A percentile compares a stretch with the other conserved stretches of the same genome.
Evolutionary conservation across 1,140 invertebrate species (phyloP).

Genomic region (Eurosta solidaginis): DNA sequence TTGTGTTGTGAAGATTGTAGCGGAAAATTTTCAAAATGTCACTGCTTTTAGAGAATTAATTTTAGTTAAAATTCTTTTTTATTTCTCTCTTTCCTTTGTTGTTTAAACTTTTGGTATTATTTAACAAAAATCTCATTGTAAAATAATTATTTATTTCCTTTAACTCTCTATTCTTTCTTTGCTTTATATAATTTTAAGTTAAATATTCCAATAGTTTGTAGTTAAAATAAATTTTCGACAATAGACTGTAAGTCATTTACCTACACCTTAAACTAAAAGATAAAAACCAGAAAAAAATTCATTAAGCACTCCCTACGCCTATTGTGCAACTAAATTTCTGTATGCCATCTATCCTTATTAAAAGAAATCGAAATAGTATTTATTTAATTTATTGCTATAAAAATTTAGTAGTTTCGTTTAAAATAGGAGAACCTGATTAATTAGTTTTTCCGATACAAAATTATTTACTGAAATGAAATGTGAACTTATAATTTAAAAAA

Average conservation of each 20-base stretch:
- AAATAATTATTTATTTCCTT: background rate
- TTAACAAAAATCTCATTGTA: too few relatives aligned
- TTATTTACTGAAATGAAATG: too few relatives aligned
- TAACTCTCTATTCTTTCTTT: background rate
- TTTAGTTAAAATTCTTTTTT: background rate
- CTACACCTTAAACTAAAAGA: background rate
- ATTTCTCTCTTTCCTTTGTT: background rate
- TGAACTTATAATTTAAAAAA: too few relatives aligned
- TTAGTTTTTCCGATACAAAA: too few relatives aligned
- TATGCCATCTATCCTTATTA: background rate
- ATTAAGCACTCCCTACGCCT: background rate
- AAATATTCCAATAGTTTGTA: slow-evolving; percentile 9
- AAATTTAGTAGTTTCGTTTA: background rate
- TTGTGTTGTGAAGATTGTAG: too few relatives aligned
- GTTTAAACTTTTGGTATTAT: background rate
- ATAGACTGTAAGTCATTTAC: background rate
- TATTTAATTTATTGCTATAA: background rate
- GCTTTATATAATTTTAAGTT: background rate
- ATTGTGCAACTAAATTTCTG: background rate
- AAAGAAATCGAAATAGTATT: slow-evolving; percentile 1
- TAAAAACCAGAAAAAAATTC: background rate
- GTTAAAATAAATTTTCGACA: background rate
- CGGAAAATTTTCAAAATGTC: too few relatives aligned
- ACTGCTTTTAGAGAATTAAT: too few relatives aligned
- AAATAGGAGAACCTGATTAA: too few relatives aligned